Base-by-base conservation (phyloP, 2,797 vertebrate genomes). In the Myotis findleyi region DNA sequence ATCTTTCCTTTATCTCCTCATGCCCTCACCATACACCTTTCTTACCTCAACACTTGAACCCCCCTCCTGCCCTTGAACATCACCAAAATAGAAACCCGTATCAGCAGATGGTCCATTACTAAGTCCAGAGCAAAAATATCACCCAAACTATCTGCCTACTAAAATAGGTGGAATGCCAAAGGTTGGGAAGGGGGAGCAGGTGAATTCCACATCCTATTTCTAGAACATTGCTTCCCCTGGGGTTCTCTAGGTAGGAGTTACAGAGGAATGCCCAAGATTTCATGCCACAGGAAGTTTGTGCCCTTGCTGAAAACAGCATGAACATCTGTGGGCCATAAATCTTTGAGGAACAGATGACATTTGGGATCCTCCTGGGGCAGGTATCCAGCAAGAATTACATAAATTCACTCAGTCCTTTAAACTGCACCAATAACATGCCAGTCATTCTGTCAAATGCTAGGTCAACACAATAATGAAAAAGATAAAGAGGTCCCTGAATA, bases 261-360 rank as follows among this genome's bases (percentile, higher is more conserved):
- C 30, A 71, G 44, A 87, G 49, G 69, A 89, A n/a, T 44, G 30
- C 36, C 25, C 57, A 27, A 55, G 53, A 71, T 14, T 57, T 82
- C 51, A 59, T 13, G 4, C 23, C 13, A 20, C 21, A 83, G 57
- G 41, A 49, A 68, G 36, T 18, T 13, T 69, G 20, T 93, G 77
- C 75, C 41, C 44, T 89, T 81, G 76, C n/a, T 51, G 44, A 55
- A 55, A 95, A 83, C 27, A 87, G 71, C 16, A 17, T 33, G 79
- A 49, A 93, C 8, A 87, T 49, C 88, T 87, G 38, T 8, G 25
- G 33, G 36, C 62, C 94, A 33, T 87, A 93, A 53, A 86, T 92
- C 49, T 85, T 87, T 81, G 57, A 94, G 49, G 79, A 94, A 75
- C 11, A 23, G 44, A 0, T 16, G n/a, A 91, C 55, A 25, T 18